Base-by-base conservation (phyloP, 2,888 invertebrate genomes). In the Agyllia agylla region DNA sequence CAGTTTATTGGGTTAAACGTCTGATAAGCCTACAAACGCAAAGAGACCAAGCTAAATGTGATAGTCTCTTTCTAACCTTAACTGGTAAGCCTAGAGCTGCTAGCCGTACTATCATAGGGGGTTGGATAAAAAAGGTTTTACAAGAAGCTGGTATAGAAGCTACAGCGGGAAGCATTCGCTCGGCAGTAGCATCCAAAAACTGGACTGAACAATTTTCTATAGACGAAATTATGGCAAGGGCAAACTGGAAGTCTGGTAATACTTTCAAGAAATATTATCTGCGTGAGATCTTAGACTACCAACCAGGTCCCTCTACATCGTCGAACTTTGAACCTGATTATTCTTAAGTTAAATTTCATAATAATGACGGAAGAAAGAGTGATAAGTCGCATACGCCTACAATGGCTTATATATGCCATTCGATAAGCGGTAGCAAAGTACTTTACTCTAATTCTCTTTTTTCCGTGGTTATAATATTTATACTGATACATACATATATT, bases 141-240 rank as follows among this genome's bases (percentile, higher is more conserved):
- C 15, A 13, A 24, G 92, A 93, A 20, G 92, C 92, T 2, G 92
- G 90, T 8, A 91, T 94, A 38, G 6, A 77, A 5, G 89, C 89
- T 5, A 35, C 92, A 2, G 86, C 93, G 5, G 94, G 93, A 0
- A 93, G 93, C 20, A 27, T 90, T 6, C 78, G 94, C 3, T 90
- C 93, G 4, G 93, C 92, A 0, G 93, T 93, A 4, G 93, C 94
- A 13, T 94, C 93, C 3, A 87, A 87, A 35, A 90, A 82, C 33
- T 94, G 91, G 91, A 27, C 86, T 0, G 87, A 93, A 3, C 91
- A 92, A 30, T 49, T 81, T 38, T 87, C 92, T 13, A 4, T 93
- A 24, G 93, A 94, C 24, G 92, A 94, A 3, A 92, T 94, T 5
- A 35, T 94, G 13, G 64, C 92, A 0, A 88, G 89, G 24, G 93